Percentiles rank a stretch among this genome's conserved stretches.
Conservation (phyloP, 2,113 vertebrate genomes). For the Petrocephalus zakoni region DNA sequence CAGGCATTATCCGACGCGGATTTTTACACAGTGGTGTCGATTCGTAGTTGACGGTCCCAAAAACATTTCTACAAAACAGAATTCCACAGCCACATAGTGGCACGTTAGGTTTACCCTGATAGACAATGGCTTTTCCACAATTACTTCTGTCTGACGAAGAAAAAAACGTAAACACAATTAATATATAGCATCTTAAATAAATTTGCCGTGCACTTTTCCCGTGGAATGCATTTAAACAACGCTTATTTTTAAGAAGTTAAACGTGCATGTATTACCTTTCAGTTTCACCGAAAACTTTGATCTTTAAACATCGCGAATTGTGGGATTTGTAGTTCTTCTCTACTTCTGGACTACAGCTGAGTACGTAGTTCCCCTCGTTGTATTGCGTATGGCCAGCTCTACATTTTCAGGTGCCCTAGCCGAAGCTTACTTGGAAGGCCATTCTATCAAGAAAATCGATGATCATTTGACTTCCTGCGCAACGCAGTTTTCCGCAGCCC, state of each 20-base stretch:
- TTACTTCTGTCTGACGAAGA: background rate
- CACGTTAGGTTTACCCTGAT: background rate
- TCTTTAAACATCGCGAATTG: background rate
- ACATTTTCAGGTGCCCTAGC: too few relatives aligned
- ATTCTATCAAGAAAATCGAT: background rate
- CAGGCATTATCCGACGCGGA: background rate
- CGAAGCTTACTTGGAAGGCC: background rate
- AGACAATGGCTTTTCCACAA: background rate
- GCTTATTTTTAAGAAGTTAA: background rate
- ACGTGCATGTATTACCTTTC: background rate
- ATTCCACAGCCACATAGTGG: background rate
- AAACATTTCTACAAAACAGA: background rate
- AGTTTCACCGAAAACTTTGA: background rate
- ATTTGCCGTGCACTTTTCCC: background rate
- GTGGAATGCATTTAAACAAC: background rate
- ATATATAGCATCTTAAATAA: background rate
- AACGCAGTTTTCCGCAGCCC: background rate
- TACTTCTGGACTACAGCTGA: background rate
- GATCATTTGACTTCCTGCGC: background rate
- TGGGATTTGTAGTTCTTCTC: slow-evolving; percentile 3
- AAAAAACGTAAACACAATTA: background rate
- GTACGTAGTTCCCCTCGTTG: background rate
- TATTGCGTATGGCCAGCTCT: background rate
- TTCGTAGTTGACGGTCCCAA: background rate
- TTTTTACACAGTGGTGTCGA: background rate